phyloP scores from a whole-genome alignment of 2,113 vertebrate genomes.

The Rhinogobius similis region DNA sequence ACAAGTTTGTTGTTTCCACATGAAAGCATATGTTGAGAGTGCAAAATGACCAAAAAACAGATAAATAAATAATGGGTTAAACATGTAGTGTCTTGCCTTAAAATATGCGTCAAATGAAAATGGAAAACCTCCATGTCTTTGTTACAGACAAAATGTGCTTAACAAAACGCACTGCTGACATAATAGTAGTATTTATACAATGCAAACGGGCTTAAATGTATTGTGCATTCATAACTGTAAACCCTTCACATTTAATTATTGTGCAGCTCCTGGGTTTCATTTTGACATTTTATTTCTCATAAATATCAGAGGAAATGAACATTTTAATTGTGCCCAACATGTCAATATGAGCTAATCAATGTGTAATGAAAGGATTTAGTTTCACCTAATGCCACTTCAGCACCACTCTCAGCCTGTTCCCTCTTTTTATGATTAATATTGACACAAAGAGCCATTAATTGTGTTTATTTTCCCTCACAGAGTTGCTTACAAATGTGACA shows the following conservation, averaged over 20 bases:
- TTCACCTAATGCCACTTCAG: slow-evolving; percentile 1
- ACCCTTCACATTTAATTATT: not conserved
- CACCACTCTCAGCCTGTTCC: slow-evolving; percentile 1
- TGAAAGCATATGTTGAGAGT: too few species aligned
- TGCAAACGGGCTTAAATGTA: not conserved
- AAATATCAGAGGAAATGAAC: slow-evolving; percentile 9
- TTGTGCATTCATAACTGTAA: not conserved
- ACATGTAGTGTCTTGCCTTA: too few species aligned
- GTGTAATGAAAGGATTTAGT: slow-evolving; percentile 11
- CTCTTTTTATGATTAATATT: not conserved
- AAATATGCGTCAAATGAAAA: too few species aligned
- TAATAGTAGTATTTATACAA: not conserved
- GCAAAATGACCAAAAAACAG: too few species aligned
- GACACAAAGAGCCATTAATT: slow-evolving; percentile 11
- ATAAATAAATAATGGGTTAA: too few species aligned
- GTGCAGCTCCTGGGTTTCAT: not conserved
- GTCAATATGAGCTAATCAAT: slow-evolving; percentile 5
- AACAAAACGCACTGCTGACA: not conserved
- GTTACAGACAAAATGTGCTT: not conserved
- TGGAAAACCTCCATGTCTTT: too few species aligned
- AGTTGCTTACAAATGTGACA: not conserved
- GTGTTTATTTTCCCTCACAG: not conserved
- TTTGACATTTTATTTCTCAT: not conserved
- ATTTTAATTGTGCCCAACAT: slow-evolving; percentile 2
- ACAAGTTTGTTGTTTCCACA: too few species aligned